phyloP scores from a whole-genome alignment of 2,797 vertebrate genomes.

The Merluccius polli region DNA sequence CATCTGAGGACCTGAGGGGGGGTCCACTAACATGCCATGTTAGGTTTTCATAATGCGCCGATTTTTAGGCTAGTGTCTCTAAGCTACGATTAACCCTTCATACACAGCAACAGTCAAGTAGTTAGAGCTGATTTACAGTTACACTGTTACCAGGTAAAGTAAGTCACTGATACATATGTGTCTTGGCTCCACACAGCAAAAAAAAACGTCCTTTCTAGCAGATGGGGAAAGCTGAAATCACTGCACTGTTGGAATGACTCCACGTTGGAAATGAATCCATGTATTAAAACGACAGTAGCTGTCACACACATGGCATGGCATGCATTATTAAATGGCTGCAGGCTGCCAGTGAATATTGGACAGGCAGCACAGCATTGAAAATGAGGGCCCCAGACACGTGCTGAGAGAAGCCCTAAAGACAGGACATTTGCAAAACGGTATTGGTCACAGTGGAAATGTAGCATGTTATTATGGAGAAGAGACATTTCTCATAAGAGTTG shows the following conservation, averaged over 20 bases:
- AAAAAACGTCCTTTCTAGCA: background rate
- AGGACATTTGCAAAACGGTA: background rate
- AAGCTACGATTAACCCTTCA: background rate
- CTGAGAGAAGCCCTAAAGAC: background rate
- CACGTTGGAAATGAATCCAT: conserved; percentile 48
- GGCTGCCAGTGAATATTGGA: conserved; percentile 41
- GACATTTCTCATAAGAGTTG: background rate
- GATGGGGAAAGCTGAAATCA: conserved; percentile 5
- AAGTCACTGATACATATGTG: background rate
- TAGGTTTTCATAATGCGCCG: background rate
- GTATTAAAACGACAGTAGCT: conserved; percentile 32
- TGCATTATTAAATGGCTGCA: conserved; percentile 49
- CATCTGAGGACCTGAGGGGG: background rate
- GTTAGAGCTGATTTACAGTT: background rate
- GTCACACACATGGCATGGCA: conserved; percentile 37
- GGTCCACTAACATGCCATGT: background rate
- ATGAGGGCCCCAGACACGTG: background rate
- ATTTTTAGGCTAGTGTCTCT: background rate
- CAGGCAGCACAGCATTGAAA: background rate
- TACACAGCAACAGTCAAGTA: background rate
- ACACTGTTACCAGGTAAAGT: background rate
- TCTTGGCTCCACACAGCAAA: background rate
- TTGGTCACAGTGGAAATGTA: background rate
- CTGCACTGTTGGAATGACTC: conserved; percentile 33
- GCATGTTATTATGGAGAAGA: background rate